Evolutionary conservation across 2,888 invertebrate species (phyloP), one percentile per base, ranked within the genome.

Genomic region (Cistogaster globosa): DNA sequence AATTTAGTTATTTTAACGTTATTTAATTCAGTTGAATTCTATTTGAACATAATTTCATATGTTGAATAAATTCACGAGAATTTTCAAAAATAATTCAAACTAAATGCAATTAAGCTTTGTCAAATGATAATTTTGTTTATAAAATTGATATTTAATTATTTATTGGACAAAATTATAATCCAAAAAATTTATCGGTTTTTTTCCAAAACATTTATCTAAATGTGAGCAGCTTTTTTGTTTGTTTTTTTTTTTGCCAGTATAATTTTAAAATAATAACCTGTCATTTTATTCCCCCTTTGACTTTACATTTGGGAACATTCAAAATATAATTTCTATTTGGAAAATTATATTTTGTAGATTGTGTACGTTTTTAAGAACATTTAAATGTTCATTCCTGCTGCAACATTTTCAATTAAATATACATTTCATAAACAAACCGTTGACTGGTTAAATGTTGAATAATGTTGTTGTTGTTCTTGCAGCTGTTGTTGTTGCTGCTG

Each of bases 371-470:
- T 55, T 68, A 62, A 55, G 45, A 68, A 67, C 58, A 80, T 69
- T 75, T 58, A 67, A 80, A 80, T 80, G 48, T 65, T 32, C 67
- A 36, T 58, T 58, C 58, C 57, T 77, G 63, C 51, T 72, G 76
- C 62, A 76, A 77, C 80, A 76, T 84, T 84, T 84, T 84, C 84
- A 84, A 80, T 84, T 80, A 84, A 84, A 80, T 80, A 76, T 72
- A 80, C 80, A 84, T 84, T 84, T 84, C 60, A 72, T 71, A 84
- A 84, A 80, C 84, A 84, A 84, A 84, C 84, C 80, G 84, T 84
- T 84, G 84, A 84, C 84, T 84, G 42, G 68, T 72, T 51, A 26
- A 16, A 45, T 18, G 8, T 18, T 12, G 32, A 32, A 32, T 7
- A 8, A 16, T 4, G 12, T 2, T n/a, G n/a, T 48, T 57, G 26